Evolutionary conservation across 2,113 vertebrate species (phyloP), one percentile per base, ranked within the genome.

Genomic region (Natator depressus): DNA sequence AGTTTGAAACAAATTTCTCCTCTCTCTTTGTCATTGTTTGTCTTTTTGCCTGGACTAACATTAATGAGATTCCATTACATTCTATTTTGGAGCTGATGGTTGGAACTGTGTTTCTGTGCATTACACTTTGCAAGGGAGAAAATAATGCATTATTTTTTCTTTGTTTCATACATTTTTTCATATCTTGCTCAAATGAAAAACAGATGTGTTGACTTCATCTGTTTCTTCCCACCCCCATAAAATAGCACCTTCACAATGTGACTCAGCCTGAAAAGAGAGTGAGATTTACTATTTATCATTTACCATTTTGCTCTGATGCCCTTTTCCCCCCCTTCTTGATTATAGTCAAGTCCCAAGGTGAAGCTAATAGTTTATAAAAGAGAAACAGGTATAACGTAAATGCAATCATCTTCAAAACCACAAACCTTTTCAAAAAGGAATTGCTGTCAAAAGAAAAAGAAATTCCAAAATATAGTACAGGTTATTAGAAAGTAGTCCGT

Each of bases 341-440:
- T 27, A 65, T 54, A 82, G 49, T 72, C 49, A 89, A 78, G 76
- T 57, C 89, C 62, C 79, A 69, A 14, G 14, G 12, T 89, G 35
- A 82, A 35, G 12, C 62, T 35, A 93, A 69, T 75, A 62, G 79
- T 93, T 94, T 51, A 79, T 83, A 85, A 94, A 49, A 84, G 90
- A 89, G 16, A 82, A 93, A 87, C 19, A 82, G 5, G 38, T 59
- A 79, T 83, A 93, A 97, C 82, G 6, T 24, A 90, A 87, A 3
- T 81, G 29, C 38, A 85, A 57, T 69, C 81, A 89, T 55, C 59
- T 94, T 91, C 59, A 94, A 16, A 25, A 59, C 6, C 2, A 5
- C 49, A 12, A 42, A 91, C 53, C 6, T 78, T 91, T 55, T 55
- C n/a, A 89, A 4, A 89, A 92, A 93, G 17, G 24, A 92, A 86